Evolutionary conservation across 2,113 vertebrate genomes (phyloP).

Genomic region (Holacanthus passer): DNA sequence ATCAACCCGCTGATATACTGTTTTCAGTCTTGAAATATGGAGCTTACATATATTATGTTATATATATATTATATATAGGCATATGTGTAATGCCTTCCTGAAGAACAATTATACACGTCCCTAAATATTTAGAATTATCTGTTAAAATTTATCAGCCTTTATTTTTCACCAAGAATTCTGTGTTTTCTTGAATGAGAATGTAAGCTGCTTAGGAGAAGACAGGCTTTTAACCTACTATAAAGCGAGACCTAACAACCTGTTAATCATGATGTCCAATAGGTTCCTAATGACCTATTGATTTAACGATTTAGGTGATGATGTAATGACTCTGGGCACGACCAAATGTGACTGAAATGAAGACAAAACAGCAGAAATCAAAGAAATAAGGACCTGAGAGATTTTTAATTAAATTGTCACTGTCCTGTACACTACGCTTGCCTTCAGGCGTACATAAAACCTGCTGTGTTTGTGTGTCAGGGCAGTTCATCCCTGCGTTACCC

Average conservation of each 20-base stretch:
- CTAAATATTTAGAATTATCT: constrained; percentile 40
- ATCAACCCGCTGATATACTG: constrained; percentile 19
- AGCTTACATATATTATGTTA: too few relatives aligned
- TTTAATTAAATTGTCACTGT: not conserved
- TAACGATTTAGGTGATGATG: not conserved
- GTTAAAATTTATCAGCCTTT: not conserved
- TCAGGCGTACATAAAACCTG: not conserved
- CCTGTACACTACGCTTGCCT: not conserved
- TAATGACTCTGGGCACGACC: too few relatives aligned
- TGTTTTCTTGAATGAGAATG: not conserved
- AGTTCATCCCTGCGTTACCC: not conserved
- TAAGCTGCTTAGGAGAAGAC: not conserved
- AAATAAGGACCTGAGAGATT: not conserved
- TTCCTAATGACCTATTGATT: constrained; percentile 33
- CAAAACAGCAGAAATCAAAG: not conserved
- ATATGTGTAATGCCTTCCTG: not conserved
- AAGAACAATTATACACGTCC: too few relatives aligned
- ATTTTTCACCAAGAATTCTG: not conserved
- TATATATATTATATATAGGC: too few relatives aligned
- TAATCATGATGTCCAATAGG: not conserved
- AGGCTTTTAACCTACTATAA: not conserved
- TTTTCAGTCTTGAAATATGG: constrained; percentile 14
- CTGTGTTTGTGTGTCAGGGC: not conserved
- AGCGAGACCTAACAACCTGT: not conserved
- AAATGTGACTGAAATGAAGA: not conserved